Base-by-base conservation (phyloP, 2,888 invertebrate genomes). In the Calliopum simillimum region DNA sequence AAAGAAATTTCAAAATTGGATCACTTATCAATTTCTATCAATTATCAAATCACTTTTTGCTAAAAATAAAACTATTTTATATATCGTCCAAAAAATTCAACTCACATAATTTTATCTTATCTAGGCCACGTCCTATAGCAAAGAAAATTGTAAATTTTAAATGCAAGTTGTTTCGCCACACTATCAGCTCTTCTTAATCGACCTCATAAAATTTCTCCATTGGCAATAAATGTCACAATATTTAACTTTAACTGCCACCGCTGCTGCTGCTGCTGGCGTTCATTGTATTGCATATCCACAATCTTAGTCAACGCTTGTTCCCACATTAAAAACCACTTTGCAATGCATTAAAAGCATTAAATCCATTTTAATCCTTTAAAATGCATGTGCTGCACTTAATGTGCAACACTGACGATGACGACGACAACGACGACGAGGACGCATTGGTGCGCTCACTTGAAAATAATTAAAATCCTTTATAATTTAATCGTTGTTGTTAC, bases 391-490 rank as follows among this genome's bases (percentile, higher is more conserved):
- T 46, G 61, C 46, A 46, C 47, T 59, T 23, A 61, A 33, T 33
- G 8, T 19, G 44, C 16, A 14, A 2, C n/a, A 12, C 3, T 33
- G 3, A 1, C 21, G 21, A 23, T 21, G 21, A 11, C 4, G 3
- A 5, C 4, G 43, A 16, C 59, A n/a, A 43, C 41, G 11, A 13
- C 33, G 13, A 19, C 12, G 51, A 51, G 16, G 6, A 5, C 16
- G 21, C 16, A 23, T 16, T 43, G 61, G 19, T 16, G 19, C 61
- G 19, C 13, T 41, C 53, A 44, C 55, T 55, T 53, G 53, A 53
- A 43, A 65, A 53, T 55, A 55, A 65, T 65, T 65, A 65, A 65
- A 65, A 55, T 65, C 65, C 53, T 55, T 65, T 44, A 55, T 55
- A 65, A 65, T 23, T 65, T 43, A 43, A 55, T 65, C 23, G 55